phyloP scores from a whole-genome alignment of 2,888 invertebrate species.

The Hirtodrosophila trivittata region DNA sequence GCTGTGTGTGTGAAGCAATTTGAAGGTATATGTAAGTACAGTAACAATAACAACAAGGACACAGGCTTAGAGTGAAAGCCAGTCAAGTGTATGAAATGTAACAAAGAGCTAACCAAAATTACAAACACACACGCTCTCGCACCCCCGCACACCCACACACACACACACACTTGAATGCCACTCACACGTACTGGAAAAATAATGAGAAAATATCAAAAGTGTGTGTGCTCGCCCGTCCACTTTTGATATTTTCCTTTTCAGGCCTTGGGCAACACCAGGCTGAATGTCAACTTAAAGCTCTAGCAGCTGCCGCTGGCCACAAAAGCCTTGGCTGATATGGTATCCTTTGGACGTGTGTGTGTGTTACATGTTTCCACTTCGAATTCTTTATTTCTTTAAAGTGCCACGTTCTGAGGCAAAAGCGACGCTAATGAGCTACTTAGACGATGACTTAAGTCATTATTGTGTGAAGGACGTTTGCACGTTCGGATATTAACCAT shows the following conservation, averaged over 20 bases:
- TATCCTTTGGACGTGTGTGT: background rate
- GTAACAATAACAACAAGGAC: constrained; percentile 48
- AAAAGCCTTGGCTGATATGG: constrained; percentile 3
- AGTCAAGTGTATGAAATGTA: constrained; percentile 77
- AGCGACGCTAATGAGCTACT: constrained; percentile 76
- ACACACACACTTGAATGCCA: constrained; percentile 32
- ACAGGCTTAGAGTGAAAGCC: constrained; percentile 59
- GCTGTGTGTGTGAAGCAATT: background rate
- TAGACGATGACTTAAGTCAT: constrained; percentile 72
- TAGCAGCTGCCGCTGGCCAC: constrained; percentile 59
- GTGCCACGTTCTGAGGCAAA: constrained; percentile 7
- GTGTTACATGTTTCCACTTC: constrained; percentile 14
- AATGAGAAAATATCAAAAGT: constrained; percentile 76
- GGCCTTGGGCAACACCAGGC: constrained; percentile 39
- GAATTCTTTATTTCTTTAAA: constrained; percentile 44
- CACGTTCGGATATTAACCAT: constrained; percentile 62
- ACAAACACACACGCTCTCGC: constrained; percentile 36
- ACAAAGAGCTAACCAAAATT: constrained; percentile 76
- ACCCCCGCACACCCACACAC: constrained; percentile 19
- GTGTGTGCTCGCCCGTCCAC: constrained; percentile 48
- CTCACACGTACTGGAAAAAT: constrained; percentile 59
- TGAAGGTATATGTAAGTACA: constrained; percentile 52
- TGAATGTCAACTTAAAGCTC: constrained; percentile 75
- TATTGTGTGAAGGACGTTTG: constrained; percentile 52
- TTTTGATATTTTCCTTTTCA: constrained; percentile 48